Percentiles rank a stretch among this genome's conserved stretches.
Conservation (phyloP, 2,888 invertebrate species). For the Acanthosepion esculentum region DNA sequence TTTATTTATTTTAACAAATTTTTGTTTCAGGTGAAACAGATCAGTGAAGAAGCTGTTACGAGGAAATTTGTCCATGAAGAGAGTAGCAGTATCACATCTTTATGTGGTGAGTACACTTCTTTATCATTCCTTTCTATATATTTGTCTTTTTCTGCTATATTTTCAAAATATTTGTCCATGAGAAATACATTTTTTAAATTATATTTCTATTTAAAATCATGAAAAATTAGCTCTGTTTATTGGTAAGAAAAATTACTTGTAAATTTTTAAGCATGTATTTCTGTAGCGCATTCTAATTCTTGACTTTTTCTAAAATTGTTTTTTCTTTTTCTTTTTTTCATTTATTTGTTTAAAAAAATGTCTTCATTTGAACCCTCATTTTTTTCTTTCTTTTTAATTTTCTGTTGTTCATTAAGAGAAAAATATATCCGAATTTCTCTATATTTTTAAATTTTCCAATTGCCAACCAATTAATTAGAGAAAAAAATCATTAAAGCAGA, state of each 20-base stretch:
- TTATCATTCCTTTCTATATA: background rate
- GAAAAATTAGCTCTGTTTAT: no score
- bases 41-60: conserved; percentile 97
- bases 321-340: background rate
- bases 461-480: background rate
- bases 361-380: no score
- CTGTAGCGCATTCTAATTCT: no score
- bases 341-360: background rate
- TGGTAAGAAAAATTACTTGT: no score
- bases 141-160: background rate
- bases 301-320: no score
- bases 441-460: background rate
- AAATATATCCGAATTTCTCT: background rate
- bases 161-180: background rate
- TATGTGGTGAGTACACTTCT: conserved; percentile 81
- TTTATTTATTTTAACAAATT: background rate
- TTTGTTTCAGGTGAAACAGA: conserved; percentile 85
- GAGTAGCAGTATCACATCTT: conserved; percentile 90
- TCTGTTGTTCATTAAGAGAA: background rate
- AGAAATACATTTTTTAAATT: background rate
- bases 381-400: background rate
- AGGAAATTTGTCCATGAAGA: conserved; percentile 93
- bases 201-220: background rate
- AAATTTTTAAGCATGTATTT: no score
- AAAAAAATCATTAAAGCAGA: background rate